Conservation (phyloP, 53 echinoderm and acorn worm genomes). For the Zoroaster sp. region DNA sequence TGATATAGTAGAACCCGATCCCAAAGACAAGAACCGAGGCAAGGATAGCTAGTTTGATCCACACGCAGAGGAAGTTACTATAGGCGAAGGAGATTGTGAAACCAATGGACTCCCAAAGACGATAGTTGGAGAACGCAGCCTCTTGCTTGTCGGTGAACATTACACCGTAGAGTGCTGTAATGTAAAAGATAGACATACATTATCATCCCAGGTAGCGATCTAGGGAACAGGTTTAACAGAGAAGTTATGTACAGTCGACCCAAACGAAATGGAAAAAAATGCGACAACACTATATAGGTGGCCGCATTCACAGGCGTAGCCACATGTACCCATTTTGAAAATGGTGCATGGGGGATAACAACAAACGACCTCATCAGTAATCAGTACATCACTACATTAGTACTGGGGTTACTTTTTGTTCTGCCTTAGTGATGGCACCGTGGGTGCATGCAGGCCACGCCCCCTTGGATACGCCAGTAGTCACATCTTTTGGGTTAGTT, state of each 20-base stretch:
- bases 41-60: constrained; percentile 83
- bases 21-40: constrained; percentile 65
- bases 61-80: constrained; percentile 92
- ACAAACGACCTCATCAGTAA: too few species aligned
- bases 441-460: too few species aligned
- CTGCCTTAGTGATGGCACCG: too few species aligned
- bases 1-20: constrained; percentile 60
- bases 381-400: too few species aligned
- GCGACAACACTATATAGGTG: too few species aligned
- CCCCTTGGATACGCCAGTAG: too few species aligned
- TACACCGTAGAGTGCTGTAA: constrained; percentile 80
- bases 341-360: too few species aligned
- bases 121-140: constrained; percentile 90
- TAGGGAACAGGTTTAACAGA: too few species aligned
- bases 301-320: too few species aligned
- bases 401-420: too few species aligned
- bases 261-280: background rate
- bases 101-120: constrained; percentile 93
- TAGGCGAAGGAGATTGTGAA: constrained; percentile 91
- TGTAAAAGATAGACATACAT: background rate
- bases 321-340: too few species aligned
- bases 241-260: background rate
- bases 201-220: background rate
- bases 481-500: too few species aligned
- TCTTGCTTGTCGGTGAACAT: constrained; percentile 78